These are phyloP conservation scores for Solenopsis fugax DNA, from an alignment of 1,140 invertebrate genomes.

Conservation along the genomic window DNA sequence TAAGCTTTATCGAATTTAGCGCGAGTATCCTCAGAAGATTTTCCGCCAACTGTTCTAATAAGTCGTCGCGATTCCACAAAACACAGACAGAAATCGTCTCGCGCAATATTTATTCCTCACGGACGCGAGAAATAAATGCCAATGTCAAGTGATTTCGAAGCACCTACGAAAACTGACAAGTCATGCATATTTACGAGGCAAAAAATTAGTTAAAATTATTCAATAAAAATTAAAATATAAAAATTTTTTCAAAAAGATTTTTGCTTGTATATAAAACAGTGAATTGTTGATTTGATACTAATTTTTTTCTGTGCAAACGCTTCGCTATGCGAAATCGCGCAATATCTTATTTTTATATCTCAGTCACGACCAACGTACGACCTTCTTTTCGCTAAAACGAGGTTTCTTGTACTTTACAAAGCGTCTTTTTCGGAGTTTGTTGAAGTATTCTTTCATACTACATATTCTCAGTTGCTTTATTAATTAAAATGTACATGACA, in stretches of 20 bases:
- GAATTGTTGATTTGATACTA: too few species aligned
- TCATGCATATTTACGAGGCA: not conserved
- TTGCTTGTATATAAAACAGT: too few species aligned
- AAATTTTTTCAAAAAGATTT: too few species aligned
- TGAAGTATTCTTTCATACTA: not conserved
- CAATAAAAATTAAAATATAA: too few species aligned
- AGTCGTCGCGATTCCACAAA: constrained; percentile 16
- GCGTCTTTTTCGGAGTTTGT: too few species aligned
- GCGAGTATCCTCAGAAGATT: not conserved
- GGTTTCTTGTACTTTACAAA: constrained; percentile 13
- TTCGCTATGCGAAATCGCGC: constrained; percentile 27
- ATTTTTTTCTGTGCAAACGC: too few species aligned
- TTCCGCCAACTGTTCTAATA: not conserved
- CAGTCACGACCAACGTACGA: constrained; percentile 26
- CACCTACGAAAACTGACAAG: not conserved
- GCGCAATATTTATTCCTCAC: constrained; percentile 7
- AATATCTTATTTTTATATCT: constrained; percentile 60
- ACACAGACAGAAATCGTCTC: not conserved
- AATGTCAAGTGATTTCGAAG: constrained; percentile 18
- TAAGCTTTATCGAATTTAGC: not conserved
- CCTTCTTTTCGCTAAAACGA: constrained; percentile 52
- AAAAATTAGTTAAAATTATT: too few species aligned
- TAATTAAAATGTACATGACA: not conserved
- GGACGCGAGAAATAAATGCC: not conserved
- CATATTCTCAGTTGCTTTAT: not conserved